Conservation (phyloP, 2,797 vertebrate species). For the Brachyalestes nurse region DNA sequence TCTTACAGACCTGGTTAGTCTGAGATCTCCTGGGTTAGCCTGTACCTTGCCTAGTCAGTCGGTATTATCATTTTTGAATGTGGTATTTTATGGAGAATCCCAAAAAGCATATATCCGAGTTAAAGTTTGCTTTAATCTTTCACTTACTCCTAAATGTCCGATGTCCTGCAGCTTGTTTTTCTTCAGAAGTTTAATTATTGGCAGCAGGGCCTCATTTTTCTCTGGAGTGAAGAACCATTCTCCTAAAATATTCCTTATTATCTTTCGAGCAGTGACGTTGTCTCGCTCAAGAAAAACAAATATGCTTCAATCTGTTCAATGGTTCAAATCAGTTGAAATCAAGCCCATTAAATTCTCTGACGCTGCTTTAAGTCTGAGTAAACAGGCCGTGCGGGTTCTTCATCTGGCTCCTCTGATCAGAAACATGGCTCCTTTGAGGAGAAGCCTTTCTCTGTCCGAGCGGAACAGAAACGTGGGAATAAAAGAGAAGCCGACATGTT, state of each 20-base stretch:
- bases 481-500: background rate
- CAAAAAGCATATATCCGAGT: background rate
- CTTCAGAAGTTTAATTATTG: slow-evolving; percentile 49
- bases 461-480: background rate
- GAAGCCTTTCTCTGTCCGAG: background rate
- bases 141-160: background rate
- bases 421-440: background rate
- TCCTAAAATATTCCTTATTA: slow-evolving; percentile 18
- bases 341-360: slow-evolving; percentile 7
- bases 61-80: background rate
- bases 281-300: background rate
- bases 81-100: background rate
- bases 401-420: slow-evolving; percentile 20
- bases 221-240: slow-evolving; percentile 32
- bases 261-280: slow-evolving; percentile 9
- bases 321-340: slow-evolving; percentile 41
- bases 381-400: background rate
- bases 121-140: background rate
- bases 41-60: background rate
- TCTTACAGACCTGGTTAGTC: no score
- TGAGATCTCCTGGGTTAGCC: no score
- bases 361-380: slow-evolving; percentile 3
- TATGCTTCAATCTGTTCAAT: slow-evolving; percentile 41
- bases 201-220: slow-evolving; percentile 20
- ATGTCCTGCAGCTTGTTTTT: slow-evolving; percentile 29